phyloP scores from a whole-genome alignment of 2,888 invertebrate genomes.

The Hydriomena furcata region DNA sequence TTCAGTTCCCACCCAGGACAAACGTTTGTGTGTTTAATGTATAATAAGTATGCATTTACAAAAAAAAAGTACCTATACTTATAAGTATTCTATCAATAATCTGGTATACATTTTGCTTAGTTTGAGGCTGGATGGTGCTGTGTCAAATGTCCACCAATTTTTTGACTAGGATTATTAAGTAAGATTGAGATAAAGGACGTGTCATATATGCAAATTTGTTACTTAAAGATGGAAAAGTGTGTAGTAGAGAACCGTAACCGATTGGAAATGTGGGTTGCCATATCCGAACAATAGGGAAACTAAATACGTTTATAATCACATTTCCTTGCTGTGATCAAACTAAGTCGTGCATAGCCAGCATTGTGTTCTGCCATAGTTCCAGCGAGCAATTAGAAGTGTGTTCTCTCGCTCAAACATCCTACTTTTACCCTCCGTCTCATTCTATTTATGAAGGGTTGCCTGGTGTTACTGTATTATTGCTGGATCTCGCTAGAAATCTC shows the following conservation, averaged over 20 bases:
- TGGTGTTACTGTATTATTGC: slow-evolving; percentile 3
- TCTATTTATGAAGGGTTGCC: neutral
- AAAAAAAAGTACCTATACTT: too few species aligned
- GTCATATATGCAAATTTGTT: too few species aligned
- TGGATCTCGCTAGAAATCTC: neutral
- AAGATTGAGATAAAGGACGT: too few species aligned
- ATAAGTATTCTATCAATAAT: too few species aligned
- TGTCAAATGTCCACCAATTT: too few species aligned
- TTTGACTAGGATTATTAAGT: too few species aligned
- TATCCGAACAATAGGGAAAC: slow-evolving; percentile 24
- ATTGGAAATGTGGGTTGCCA: slow-evolving; percentile 17
- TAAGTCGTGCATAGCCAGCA: slow-evolving; percentile 42
- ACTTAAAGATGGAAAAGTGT: too few species aligned
- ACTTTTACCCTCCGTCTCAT: slow-evolving; percentile 31
- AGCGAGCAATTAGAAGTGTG: slow-evolving; percentile 54
- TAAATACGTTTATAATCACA: slow-evolving; percentile 33
- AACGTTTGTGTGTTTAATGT: too few species aligned
- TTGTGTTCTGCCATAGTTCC: slow-evolving; percentile 39
- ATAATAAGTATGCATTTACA: too few species aligned
- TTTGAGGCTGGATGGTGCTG: too few species aligned
- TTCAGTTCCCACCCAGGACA: too few species aligned
- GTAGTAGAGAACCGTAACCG: slow-evolving; percentile 2
- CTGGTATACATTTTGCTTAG: too few species aligned
- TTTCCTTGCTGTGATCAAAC: slow-evolving; percentile 36
- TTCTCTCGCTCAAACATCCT: slow-evolving; percentile 38